Base-by-base conservation (phyloP, 2,888 invertebrate species). In the Deroplatys truncata region DNA sequence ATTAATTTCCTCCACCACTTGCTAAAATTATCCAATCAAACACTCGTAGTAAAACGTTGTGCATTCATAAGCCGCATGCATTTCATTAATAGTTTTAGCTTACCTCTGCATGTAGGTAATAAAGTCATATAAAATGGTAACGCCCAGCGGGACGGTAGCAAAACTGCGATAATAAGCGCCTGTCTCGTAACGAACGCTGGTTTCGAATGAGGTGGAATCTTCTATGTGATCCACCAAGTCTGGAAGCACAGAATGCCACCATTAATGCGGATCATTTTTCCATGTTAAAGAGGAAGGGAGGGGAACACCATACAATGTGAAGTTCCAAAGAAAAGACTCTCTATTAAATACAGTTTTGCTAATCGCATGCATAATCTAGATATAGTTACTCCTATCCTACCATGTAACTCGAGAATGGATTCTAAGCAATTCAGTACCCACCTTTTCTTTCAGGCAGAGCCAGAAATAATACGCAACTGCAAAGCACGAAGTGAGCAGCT, bases 61-160 rank as follows among this genome's bases (percentile, higher is more conserved):
- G 56, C 20, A 20, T 72, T 20, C 56, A 16, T 20, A 16, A 20
- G 56, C 25, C 2, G 56, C 56, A 72, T 72, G 20, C 56, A 72
- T 20, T 72, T 72, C 20, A 72, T 72, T 5, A 72, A 72, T 20
- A 20, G 25, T 72, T 28, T n/a, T 84, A 28, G 13, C 96, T 96
- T 93, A 98, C 98, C 97, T 97, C 96, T 96, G 95, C 95, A 96
- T 96, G 96, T 97, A 97, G 90, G 91, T 91, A 96, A 97, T 97
- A 97, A 98, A 98, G 97, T 98, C 98, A 98, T 98, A 98, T 98
- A 98, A 98, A 97, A 97, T 95, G 96, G 96, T 97, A 96, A 96
- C 97, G 97, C 97, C 97, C 97, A 96, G 95, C 95, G 96, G 97
- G 97, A 97, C 97, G 97, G 95, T 91, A 92, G 91, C 91, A 91